A percentile compares a stretch with the other conserved stretches of the same genome.
These are phyloP conservation scores for Proterorhinus semilunaris DNA, from an alignment of 2,113 vertebrate species.

Conservation along the genomic window DNA sequence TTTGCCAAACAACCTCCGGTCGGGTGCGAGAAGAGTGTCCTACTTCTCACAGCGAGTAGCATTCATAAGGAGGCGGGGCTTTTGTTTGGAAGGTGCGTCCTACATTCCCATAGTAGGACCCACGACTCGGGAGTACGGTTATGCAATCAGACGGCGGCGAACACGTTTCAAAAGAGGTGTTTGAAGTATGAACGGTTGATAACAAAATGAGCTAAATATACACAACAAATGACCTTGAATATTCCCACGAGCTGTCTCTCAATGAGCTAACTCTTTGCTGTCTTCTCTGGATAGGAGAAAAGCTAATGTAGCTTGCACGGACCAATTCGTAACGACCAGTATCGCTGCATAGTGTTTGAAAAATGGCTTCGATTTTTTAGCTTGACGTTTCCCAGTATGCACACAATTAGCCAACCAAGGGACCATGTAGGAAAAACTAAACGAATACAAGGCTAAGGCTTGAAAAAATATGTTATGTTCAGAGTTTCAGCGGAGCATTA, in stretches of 20 bases:
- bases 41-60: conserved; percentile 53
- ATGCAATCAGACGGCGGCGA: conserved; percentile 52
- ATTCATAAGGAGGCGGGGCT: conserved; percentile 22
- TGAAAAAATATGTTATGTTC: too few relatives aligned
- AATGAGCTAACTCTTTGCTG: conserved; percentile 39
- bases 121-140: conserved; percentile 37
- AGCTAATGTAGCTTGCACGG: conserved; percentile 1
- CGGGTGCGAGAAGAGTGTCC: conserved; percentile 5
- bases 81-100: neutral
- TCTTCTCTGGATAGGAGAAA: conserved; percentile 12
- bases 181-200: conserved; percentile 34
- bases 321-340: conserved; percentile 1
- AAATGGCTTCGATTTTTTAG: neutral
- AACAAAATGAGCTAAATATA: conserved; percentile 64
- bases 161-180: conserved; percentile 38
- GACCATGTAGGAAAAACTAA: too few relatives aligned
- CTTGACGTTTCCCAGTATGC: conserved; percentile 24
- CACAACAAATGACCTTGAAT: conserved; percentile 58
- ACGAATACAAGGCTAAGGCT: too few relatives aligned
- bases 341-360: neutral
- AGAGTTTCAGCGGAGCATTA: too few relatives aligned
- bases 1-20: conserved; percentile 20
- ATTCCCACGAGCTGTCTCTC: conserved; percentile 41
- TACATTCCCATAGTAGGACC: conserved; percentile 31
- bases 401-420: neutral